Percentiles rank a stretch among this genome's conserved stretches.
Evolutionary conservation across 2,797 vertebrate genomes (phyloP).

Genomic region (Diceros bicornis): DNA sequence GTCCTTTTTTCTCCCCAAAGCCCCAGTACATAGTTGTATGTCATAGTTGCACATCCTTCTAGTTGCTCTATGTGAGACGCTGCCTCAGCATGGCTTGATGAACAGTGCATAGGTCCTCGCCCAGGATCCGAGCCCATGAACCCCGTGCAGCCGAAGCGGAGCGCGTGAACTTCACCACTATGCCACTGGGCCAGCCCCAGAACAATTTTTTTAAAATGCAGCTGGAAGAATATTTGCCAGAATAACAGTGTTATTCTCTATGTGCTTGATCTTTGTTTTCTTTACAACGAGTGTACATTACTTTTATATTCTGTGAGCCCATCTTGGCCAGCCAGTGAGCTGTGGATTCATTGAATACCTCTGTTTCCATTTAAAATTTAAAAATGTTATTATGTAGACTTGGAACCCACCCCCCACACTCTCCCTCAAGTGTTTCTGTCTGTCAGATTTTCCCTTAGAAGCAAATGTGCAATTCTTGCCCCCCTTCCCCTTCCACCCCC

Average conservation of each 20-base stretch:
- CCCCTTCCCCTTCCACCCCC: fast-evolving
- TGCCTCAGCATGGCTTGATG: too few species aligned
- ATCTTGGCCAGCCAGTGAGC: not conserved
- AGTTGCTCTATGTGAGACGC: too few species aligned
- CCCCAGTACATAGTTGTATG: too few species aligned
- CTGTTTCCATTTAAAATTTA: not conserved
- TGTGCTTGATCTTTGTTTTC: not conserved
- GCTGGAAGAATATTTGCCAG: not conserved
- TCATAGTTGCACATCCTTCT: too few species aligned
- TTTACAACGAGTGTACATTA: not conserved
- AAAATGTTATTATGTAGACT: not conserved
- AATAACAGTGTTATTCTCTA: not conserved
- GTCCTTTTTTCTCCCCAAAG: too few species aligned
- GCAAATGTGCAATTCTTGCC: not conserved
- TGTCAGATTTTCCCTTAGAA: not conserved
- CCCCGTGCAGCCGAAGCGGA: too few species aligned
- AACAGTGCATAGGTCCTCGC: too few species aligned
- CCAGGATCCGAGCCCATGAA: too few species aligned
- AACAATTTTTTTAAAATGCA: not conserved
- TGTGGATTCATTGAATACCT: not conserved
- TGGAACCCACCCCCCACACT: not conserved
- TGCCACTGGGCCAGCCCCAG: too few species aligned
- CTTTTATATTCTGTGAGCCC: not conserved
- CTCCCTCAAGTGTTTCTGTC: not conserved
- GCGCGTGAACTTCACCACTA: too few species aligned